Base-by-base conservation (phyloP, 2,888 invertebrate species). In the Amphipyra tragopoginis region DNA sequence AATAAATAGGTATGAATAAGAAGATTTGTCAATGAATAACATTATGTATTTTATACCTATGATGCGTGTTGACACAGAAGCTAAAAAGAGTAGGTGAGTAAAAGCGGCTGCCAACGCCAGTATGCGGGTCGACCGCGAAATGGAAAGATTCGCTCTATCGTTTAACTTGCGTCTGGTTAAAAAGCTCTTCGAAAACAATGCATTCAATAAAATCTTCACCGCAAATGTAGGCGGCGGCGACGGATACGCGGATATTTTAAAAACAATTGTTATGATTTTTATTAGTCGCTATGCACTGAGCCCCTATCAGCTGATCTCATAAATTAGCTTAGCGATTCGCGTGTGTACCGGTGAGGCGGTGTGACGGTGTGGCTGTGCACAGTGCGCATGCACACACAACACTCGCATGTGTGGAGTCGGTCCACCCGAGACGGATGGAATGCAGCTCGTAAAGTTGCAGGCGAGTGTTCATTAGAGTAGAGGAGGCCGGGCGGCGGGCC, bases 121-220 rank as follows among this genome's bases (percentile, higher is more conserved):
- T 1, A 93, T 93, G 93, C 93, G 93, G 93, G 93, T 90, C 90
- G 84, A 93, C 93, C 92, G 86, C 93, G 89, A 86, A 88, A 89
- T 86, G 85, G 86, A 89, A 86, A 87, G 85, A 87, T 87, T 70
- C 84, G 82, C 83, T 85, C 80, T 86, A 85, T 85, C 82, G 77
- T 80, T 80, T 81, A 82, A 77, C 72, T 82, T 75, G 78, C 73
- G 75, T 83, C 83, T 84, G 83, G 82, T 86, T 86, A 82, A 85
- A 84, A 83, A 84, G 83, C 82, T 78, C 72, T 85, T 86, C 71
- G 85, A 85, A 90, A 88, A 93, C 93, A 93, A 94, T 94, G 86
- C 89, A 80, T 85, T 86, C 93, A 92, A n/a, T 93, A 94, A 93
- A 94, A 89, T 79, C 86, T 88, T 88, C 86, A 92, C 92, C 92